These are phyloP conservation scores for Drosophila borborema DNA, from an alignment of 2,888 invertebrate genomes.

Conservation along the genomic window DNA sequence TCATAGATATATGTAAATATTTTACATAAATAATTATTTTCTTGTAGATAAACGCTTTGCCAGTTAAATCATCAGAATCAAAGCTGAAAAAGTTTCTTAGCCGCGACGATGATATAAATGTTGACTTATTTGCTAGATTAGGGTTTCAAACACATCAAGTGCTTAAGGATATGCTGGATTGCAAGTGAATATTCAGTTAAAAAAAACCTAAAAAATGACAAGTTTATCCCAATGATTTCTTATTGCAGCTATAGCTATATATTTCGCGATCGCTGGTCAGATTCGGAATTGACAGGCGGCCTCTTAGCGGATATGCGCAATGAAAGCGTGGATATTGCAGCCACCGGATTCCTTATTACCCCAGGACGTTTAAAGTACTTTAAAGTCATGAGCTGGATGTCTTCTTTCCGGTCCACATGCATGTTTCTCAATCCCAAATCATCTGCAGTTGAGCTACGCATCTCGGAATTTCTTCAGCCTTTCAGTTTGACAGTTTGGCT, in stretches of 20 bases:
- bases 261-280: slow-evolving; percentile 72
- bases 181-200: slow-evolving; percentile 51
- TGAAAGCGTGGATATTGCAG: slow-evolving; percentile 67
- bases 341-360: slow-evolving; percentile 55
- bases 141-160: slow-evolving; percentile 49
- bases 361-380: slow-evolving; percentile 53
- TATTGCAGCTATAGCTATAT: slow-evolving; percentile 58
- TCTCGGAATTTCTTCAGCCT: slow-evolving; percentile 87
- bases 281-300: slow-evolving; percentile 72
- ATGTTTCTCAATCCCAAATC: slow-evolving; percentile 87
- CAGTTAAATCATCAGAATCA: not conserved
- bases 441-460: slow-evolving; percentile 86
- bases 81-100: slow-evolving; percentile 47
- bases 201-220: too few relatives aligned
- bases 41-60: too few relatives aligned
- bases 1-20: too few relatives aligned
- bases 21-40: too few relatives aligned
- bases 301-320: slow-evolving; percentile 70
- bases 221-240: too few relatives aligned
- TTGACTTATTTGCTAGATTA: slow-evolving; percentile 66
- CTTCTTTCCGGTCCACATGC: slow-evolving; percentile 85
- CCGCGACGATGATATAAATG: slow-evolving; percentile 46
- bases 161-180: slow-evolving; percentile 72
- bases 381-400: slow-evolving; percentile 52
- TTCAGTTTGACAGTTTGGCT: slow-evolving; percentile 87